Conservation (phyloP, 2,888 invertebrate genomes). For the Steinernema scapterisci region DNA sequence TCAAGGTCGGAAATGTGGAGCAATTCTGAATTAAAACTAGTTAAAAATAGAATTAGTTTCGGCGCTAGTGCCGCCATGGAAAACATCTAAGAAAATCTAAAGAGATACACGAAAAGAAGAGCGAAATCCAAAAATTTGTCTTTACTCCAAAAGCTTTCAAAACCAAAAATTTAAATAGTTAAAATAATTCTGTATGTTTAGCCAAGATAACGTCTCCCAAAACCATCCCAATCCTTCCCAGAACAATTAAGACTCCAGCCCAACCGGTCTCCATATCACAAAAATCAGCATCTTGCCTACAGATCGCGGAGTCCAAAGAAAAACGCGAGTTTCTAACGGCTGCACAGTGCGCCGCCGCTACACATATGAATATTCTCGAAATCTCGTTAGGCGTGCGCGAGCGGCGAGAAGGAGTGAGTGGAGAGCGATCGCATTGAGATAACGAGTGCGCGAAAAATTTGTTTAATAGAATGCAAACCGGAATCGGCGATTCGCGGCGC, state of each 20-base stretch:
- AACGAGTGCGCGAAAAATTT: conserved; percentile 17
- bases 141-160: background rate
- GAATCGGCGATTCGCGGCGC: background rate
- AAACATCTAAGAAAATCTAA: too few species aligned
- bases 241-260: background rate
- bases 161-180: background rate
- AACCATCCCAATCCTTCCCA: background rate
- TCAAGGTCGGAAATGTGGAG: background rate
- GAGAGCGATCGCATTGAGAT: background rate
- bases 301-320: too few species aligned
- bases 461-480: conserved; percentile 1
- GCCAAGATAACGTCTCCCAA: background rate
- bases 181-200: background rate
- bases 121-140: background rate
- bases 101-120: too few species aligned
- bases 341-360: too few species aligned
- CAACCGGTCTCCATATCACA: background rate
- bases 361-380: too few species aligned
- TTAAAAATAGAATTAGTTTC: background rate
- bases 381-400: background rate
- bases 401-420: background rate
- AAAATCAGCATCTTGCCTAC: too few species aligned
- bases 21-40: background rate
- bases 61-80: too few species aligned
- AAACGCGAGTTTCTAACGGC: too few species aligned